Evolutionary conservation across 2,113 vertebrate species (phyloP).

Genomic region (Anhinga rufa): DNA sequence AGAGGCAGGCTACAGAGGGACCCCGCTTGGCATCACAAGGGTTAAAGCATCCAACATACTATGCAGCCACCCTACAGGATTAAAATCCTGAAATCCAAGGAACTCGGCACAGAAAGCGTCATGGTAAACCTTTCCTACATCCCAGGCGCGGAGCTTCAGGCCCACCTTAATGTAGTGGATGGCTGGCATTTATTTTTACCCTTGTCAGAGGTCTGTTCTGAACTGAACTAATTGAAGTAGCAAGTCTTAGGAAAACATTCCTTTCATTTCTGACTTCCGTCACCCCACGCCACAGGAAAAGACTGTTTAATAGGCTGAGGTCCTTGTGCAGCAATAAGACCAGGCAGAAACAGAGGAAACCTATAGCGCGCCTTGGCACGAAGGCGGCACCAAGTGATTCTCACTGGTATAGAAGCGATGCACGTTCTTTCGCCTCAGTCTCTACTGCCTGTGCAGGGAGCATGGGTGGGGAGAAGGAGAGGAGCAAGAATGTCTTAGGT

Average conservation of each 20-base stretch:
- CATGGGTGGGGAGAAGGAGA: neutral
- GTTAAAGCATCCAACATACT: neutral
- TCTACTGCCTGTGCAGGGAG: neutral
- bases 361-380: neutral
- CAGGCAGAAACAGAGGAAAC: neutral
- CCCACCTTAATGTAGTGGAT: neutral
- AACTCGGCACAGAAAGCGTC: neutral
- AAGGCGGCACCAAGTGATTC: neutral
- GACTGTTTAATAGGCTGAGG: neutral
- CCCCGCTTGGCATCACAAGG: neutral
- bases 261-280: constrained; percentile 10
- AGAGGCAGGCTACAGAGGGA: neutral
- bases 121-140: neutral
- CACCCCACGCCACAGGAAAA: neutral
- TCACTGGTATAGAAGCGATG: neutral
- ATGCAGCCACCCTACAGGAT: neutral
- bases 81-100: neutral
- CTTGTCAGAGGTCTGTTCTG: constrained; percentile 19
- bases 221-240: constrained; percentile 40
- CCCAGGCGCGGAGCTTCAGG: neutral
- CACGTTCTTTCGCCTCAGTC: no score
- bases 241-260: constrained; percentile 49
- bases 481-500: neutral
- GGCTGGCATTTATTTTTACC: neutral
- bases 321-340: neutral